Conservation (phyloP, 2,888 invertebrate genomes). For the Leptogaster cylindrica region DNA sequence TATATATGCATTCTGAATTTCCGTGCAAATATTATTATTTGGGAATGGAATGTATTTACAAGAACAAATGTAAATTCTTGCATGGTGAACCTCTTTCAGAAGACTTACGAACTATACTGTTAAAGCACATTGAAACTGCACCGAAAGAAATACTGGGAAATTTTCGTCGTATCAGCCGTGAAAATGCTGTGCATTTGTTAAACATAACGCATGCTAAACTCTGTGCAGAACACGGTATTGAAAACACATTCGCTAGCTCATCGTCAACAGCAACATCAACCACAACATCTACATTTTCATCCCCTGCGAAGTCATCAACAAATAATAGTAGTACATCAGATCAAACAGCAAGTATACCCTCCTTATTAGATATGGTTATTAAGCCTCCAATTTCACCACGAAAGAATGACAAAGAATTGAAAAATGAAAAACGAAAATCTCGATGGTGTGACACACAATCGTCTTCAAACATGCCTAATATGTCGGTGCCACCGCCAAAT, state of each 20-base stretch:
- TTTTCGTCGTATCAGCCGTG: constrained; percentile 81
- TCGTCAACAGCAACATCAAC: constrained; percentile 44
- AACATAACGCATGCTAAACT: constrained; percentile 64
- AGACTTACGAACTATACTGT: constrained; percentile 69
- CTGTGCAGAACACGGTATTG: constrained; percentile 60
- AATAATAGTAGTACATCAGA: constrained; percentile 51
- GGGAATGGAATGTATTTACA: constrained; percentile 82
- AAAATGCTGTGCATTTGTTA: constrained; percentile 70
- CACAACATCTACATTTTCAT: constrained; percentile 3
- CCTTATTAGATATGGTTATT: constrained; percentile 60
- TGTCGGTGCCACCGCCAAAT: background rate
- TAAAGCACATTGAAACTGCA: constrained; percentile 85
- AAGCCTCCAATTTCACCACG: constrained; percentile 52
- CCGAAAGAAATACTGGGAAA: constrained; percentile 91
- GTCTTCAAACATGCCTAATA: background rate
- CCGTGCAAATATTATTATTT: constrained; percentile 98
- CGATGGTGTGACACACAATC: constrained; percentile 56
- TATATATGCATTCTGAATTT: constrained; percentile 96
- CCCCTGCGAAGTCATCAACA: background rate
- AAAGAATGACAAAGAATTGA: constrained; percentile 59
- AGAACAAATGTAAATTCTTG: constrained; percentile 91
- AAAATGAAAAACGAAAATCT: constrained; percentile 57
- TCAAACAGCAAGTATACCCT: constrained; percentile 52
- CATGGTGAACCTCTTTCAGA: constrained; percentile 88
- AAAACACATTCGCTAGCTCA: constrained; percentile 52